Evolutionary conservation across 2,113 vertebrate genomes (phyloP).

Genomic region (Picathartes gymnocephalus): DNA sequence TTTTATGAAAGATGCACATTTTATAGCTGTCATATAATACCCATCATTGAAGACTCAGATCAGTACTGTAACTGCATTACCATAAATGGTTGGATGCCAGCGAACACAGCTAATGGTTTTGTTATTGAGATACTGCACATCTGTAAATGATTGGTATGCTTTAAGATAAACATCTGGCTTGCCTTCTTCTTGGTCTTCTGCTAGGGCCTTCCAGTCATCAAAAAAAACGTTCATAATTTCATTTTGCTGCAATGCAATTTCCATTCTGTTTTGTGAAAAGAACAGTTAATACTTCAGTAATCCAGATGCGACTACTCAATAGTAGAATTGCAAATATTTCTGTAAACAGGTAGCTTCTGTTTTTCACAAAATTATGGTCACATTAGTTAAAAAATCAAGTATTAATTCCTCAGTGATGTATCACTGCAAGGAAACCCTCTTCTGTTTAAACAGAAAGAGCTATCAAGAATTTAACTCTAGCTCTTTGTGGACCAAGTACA

Average conservation of each 20-base stretch:
- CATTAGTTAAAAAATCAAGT: not conserved
- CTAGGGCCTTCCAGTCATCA: constrained; percentile 81
- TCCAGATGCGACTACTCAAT: not conserved
- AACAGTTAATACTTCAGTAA: not conserved
- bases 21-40: not conserved
- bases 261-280: constrained; percentile 72
- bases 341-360: not conserved
- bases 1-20: not conserved
- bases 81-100: constrained; percentile 88
- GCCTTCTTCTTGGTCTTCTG: constrained; percentile 67
- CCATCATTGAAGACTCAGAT: not conserved
- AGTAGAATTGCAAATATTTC: not conserved
- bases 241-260: constrained; percentile 86
- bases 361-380: not conserved
- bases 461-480: not conserved
- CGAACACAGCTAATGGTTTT: constrained; percentile 81
- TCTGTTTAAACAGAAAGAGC: not conserved
- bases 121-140: constrained; percentile 73
- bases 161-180: constrained; percentile 75
- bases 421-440: not conserved
- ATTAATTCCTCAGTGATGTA: not conserved
- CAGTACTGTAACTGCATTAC: constrained; percentile 65
- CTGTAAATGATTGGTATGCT: constrained; percentile 81
- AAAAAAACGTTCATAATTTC: constrained; percentile 82
- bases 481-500: not conserved